Base-by-base conservation (phyloP, 2,888 invertebrate species). In the Caenorhabditis angaria region DNA sequence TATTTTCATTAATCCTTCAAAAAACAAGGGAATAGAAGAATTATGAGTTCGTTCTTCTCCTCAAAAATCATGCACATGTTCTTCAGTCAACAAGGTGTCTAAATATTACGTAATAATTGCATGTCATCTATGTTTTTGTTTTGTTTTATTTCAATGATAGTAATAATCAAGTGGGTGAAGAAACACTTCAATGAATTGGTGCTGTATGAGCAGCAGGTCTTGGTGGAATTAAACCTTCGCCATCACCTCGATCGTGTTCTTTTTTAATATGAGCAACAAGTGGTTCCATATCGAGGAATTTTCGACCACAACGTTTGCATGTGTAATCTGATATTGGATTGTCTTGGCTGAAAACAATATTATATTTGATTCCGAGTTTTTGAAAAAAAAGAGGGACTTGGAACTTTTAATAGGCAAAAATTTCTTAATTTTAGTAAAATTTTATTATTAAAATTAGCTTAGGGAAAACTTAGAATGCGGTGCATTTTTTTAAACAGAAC, bases 291-390 rank as follows among this genome's bases (percentile, higher is more conserved):
- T 77, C 70, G 28, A 73, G 18, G 62, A 69, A 77, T 35, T 64
- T 60, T 1, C 59, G 41, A 3, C 75, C 75, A 48, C 79, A 79
- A 47, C 76, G 59, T 65, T 77, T 77, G 53, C 79, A 79, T n/a
- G 64, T 73, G 57, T 60, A 70, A 0, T 70, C 72, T 1, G 66
- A 22, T 8, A 25, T 54, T 12, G 10, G 14, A 25, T 54, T 35
- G 22, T 51, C 50, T 57, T 25, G 54, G 6, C 59, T 65, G 51
- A 10, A 64, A 64, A 10, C 25, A 48, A 51, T 51, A 22, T 18
- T 14, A 22, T 6, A 28, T 56, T 56, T n/a, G 14, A 27, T n/a
- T 32, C 10, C 14, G 8, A 54, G 3, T 54, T 54, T 54, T 56
- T 55, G 18, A n/a, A 18, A 62, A n/a, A n/a, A n/a, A n/a, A n/a